Base-by-base conservation (phyloP, 2,113 vertebrate species). In the Poecile atricapillus region DNA sequence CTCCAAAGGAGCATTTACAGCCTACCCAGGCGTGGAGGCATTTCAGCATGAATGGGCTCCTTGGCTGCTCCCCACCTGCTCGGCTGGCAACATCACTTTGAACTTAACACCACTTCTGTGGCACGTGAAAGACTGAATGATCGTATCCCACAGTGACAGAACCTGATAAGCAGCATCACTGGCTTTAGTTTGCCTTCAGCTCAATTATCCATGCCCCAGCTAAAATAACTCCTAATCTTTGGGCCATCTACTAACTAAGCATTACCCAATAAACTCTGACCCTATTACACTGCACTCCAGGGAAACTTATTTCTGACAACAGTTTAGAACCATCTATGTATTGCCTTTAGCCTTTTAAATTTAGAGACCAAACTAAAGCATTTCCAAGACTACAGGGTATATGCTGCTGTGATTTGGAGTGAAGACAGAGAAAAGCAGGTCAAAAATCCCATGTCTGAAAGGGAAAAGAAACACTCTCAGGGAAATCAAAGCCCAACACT, bases 221-320 rank as follows among this genome's bases (percentile, higher is more conserved):
- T 94, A 85, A 91, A 95, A 76, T 91, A 78, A 78, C 63, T 90
- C 60, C 90, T 60, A 74, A 90, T 83, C 85, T 83, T 90, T 86
- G 68, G 68, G 80, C 33, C 71, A 83, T 77, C 67, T 79, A 58
- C 87, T 93, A 50, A 87, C 62, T 60, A 37, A 94, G 55, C 35
- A 62, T 86, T 94, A 81, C 75, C 59, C 68, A 94, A 53, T 95
- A 95, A 94, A 92, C 90, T 94, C 79, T 94, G 78, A 95, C 70
- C 65, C 46, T 87, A 19, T 95, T 87, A 93, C 70, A 78, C 13
- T 88, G 59, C 19, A 31, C 37, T 46, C 27, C 23, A 30, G 47
- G 59, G 87, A 95, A 83, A 70, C 88, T 77, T 86, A 67, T 88
- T 93, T 92, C 76, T 93, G 71, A 93, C 84, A 82, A 69, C 30